Conservation (phyloP, 2,797 vertebrate genomes). For the Crypturellus tataupa region DNA sequence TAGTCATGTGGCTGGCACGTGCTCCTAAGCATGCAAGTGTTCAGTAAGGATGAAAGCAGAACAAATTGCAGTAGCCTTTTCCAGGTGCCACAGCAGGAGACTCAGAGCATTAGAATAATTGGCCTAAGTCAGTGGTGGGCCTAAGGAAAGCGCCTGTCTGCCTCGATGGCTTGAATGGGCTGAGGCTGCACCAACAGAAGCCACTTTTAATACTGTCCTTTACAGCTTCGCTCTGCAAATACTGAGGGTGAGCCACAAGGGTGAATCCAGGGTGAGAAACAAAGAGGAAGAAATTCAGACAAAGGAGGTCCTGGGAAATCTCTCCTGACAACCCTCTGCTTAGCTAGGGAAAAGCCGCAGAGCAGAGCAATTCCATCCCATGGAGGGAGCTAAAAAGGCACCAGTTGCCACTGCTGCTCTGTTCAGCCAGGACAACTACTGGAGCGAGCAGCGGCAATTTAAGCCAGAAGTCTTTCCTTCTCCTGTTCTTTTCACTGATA, state of each 20-base stretch:
- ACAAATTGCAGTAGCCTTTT: not conserved
- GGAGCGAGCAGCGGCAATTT: slow-evolving; percentile 24
- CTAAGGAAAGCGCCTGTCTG: not conserved
- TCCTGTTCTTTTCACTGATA: not conserved
- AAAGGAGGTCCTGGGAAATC: not conserved
- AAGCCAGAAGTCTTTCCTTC: not conserved
- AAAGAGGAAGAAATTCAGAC: not conserved
- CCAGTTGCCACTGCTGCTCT: not conserved
- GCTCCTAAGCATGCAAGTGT: not conserved
- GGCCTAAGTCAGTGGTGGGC: not conserved
- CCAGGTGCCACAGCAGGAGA: not conserved
- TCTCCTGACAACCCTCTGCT: not conserved
- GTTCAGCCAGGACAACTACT: not conserved
- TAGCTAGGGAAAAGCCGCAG: not conserved
- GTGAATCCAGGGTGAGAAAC: not conserved
- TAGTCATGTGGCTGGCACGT: not conserved
- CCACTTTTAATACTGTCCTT: not conserved
- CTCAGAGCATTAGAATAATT: not conserved
- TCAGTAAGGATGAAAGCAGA: slow-evolving; percentile 7
- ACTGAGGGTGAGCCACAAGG: not conserved
- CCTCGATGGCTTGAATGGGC: not conserved
- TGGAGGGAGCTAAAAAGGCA: not conserved
- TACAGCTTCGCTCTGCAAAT: not conserved
- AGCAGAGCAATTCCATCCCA: not conserved
- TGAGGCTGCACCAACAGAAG: not conserved